Conservation (phyloP, 1,140 invertebrate species). For the Bombus consobrinus region DNA sequence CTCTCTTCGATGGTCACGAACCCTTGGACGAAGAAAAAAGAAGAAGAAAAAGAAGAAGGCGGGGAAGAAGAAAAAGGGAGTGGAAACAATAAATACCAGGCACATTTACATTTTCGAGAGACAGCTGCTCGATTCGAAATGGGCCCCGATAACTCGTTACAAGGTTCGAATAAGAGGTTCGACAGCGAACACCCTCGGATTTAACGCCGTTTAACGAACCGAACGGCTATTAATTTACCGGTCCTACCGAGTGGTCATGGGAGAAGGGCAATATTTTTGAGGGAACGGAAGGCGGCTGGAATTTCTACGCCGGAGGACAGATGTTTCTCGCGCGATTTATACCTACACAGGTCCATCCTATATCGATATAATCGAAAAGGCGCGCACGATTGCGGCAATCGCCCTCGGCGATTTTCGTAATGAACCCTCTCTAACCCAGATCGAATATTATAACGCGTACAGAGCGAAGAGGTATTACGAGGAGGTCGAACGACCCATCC, state of each 20-base stretch:
- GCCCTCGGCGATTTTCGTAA: conserved; percentile 11
- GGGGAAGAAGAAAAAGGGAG: background rate
- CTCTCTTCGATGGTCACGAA: no score
- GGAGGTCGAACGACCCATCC: background rate
- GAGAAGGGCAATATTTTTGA: conserved; percentile 35
- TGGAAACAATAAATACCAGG: no score
- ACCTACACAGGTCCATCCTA: background rate
- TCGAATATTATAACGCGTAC: conserved; percentile 9
- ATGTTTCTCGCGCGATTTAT: conserved; percentile 38
- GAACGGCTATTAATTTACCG: conserved; percentile 42
- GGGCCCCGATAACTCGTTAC: conserved; percentile 36
- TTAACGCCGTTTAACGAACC: conserved; percentile 61
- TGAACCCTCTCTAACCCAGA: background rate
- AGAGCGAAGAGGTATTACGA: background rate
- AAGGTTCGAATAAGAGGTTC: background rate
- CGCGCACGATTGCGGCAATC: background rate
- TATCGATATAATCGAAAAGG: conserved; percentile 52
- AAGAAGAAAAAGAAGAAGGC: no score
- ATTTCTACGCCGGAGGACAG: conserved; percentile 47
- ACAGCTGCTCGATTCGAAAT: conserved; percentile 4
- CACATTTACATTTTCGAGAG: no score
- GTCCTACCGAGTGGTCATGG: no score
- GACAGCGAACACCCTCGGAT: conserved; percentile 39
- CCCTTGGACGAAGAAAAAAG: no score
- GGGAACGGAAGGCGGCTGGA: background rate